These are phyloP conservation scores for Pycnonotus jocosus DNA, from an alignment of 2,113 vertebrate species.

Conservation along the genomic window DNA sequence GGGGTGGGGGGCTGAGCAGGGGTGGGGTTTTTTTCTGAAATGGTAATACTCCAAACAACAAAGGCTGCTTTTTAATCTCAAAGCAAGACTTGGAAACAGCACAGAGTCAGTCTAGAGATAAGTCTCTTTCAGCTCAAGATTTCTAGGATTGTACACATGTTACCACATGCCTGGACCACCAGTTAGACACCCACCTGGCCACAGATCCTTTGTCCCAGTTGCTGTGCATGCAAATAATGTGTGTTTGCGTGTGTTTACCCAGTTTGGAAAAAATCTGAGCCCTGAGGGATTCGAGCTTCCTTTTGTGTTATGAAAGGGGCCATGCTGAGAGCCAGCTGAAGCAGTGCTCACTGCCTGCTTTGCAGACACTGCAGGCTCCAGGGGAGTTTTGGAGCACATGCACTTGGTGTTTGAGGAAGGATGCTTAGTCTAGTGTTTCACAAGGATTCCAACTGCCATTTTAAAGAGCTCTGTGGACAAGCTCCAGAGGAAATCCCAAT, in stretches of 20 bases:
- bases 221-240: not conserved
- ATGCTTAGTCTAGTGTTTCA: not conserved
- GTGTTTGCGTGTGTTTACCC: not conserved
- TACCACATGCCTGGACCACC: constrained; percentile 18
- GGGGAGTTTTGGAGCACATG: not conserved
- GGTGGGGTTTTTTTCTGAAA: not conserved
- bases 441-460: not conserved
- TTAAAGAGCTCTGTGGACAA: not conserved
- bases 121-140: not conserved
- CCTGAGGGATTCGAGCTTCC: not conserved
- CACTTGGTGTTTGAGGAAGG: not conserved
- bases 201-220: not conserved
- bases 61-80: constrained; percentile 8
- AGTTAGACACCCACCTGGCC: not conserved
- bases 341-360: not conserved
- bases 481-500: not conserved
- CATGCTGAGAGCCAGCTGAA: not conserved
- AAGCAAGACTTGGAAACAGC: constrained; percentile 6
- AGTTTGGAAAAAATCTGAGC: constrained; percentile 23
- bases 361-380: not conserved
- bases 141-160: not conserved
- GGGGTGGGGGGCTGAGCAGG: not conserved
- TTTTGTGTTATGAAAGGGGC: not conserved
- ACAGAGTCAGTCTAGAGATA: not conserved
- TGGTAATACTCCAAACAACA: constrained; percentile 12